Evolutionary conservation across 2,888 invertebrate species (phyloP).

Genomic region (Philereme transversata): DNA sequence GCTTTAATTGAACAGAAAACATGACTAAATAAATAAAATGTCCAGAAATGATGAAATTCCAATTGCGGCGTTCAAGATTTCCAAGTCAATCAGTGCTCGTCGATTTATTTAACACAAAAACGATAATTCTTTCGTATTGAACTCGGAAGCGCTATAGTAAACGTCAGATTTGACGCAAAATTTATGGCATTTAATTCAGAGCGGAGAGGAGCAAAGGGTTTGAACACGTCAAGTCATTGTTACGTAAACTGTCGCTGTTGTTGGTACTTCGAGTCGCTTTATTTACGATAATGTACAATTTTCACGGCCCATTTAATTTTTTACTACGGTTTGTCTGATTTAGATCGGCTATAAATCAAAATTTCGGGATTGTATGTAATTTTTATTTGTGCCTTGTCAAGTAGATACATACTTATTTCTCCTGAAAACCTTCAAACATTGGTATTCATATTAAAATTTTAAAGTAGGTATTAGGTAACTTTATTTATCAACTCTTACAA

Average conservation of each 20-base stretch:
- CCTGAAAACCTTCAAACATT: too few species aligned
- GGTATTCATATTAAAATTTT: too few species aligned
- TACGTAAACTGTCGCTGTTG: constrained; percentile 46
- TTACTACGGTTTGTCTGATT: constrained; percentile 47
- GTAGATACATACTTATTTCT: too few species aligned
- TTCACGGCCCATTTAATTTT: constrained; percentile 68
- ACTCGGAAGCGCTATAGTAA: constrained; percentile 20
- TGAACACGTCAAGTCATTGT: constrained; percentile 55
- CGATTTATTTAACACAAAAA: neutral
- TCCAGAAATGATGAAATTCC: too few species aligned
- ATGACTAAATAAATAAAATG: too few species aligned
- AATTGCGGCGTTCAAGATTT: too few species aligned
- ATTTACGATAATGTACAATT: constrained; percentile 72
- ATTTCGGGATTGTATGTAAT: too few species aligned
- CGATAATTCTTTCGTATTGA: neutral
- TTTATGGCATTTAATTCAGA: constrained; percentile 59
- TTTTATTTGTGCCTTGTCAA: too few species aligned
- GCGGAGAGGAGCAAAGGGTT: constrained; percentile 48
- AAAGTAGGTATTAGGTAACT: constrained; percentile 5
- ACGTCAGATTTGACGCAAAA: constrained; percentile 50
- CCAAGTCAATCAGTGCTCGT: too few species aligned
- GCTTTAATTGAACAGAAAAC: too few species aligned
- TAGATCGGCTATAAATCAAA: constrained; percentile 7
- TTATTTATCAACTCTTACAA: constrained; percentile 10
- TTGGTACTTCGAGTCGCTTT: constrained; percentile 49